These are phyloP conservation scores for Venusia cambrica DNA, from an alignment of 2,888 invertebrate species.

Conservation along the genomic window DNA sequence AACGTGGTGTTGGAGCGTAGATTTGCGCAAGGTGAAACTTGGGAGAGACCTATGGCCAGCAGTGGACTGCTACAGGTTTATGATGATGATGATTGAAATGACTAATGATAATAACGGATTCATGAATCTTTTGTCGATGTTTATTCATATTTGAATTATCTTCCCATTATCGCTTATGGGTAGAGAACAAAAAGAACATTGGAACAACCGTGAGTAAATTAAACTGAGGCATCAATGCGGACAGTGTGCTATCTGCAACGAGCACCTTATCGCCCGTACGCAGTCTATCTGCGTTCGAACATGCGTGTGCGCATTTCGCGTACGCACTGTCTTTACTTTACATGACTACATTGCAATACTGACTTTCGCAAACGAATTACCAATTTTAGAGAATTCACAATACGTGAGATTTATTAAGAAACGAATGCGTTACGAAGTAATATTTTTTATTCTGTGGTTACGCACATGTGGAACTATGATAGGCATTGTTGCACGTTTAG, in stretches of 20 bases:
- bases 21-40: too few species aligned
- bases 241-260: slow-evolving; percentile 53
- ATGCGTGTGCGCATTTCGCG: slow-evolving; percentile 67
- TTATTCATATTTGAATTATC: too few species aligned
- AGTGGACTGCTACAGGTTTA: too few species aligned
- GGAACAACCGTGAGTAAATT: slow-evolving; percentile 43
- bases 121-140: too few species aligned
- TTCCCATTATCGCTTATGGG: too few species aligned
- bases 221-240: slow-evolving; percentile 47
- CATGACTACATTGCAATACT: slow-evolving; percentile 60
- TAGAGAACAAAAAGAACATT: slow-evolving; percentile 6
- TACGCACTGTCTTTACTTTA: slow-evolving; percentile 49
- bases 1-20: too few species aligned
- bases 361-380: slow-evolving; percentile 72
- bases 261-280: slow-evolving; percentile 60
- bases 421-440: slow-evolving; percentile 64
- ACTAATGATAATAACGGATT: too few species aligned
- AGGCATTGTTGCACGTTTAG: slow-evolving; percentile 45
- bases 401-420: slow-evolving; percentile 70
- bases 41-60: too few species aligned
- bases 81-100: too few species aligned
- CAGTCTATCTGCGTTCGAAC: slow-evolving; percentile 65
- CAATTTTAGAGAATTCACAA: slow-evolving; percentile 55
- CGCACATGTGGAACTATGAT: slow-evolving; percentile 60
- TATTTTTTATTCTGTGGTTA: too few species aligned